Conservation (phyloP, 2,888 invertebrate species). For the Bibio marci region DNA sequence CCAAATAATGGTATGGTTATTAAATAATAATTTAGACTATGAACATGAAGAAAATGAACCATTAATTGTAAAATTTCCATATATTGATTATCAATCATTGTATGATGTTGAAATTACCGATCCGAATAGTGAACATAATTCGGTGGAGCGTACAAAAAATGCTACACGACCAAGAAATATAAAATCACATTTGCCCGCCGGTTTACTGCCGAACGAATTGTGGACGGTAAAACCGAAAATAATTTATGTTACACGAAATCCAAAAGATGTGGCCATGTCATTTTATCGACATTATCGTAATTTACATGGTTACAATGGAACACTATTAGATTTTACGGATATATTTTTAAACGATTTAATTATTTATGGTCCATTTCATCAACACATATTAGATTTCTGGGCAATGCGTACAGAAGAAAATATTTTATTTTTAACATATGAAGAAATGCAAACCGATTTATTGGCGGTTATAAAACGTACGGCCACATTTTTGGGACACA, state of each 20-base stretch:
- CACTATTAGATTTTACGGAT: not conserved
- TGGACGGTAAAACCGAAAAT: no score
- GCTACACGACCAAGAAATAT: not conserved
- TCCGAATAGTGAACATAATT: not conserved
- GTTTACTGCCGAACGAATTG: not conserved
- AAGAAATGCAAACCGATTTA: conserved; percentile 6
- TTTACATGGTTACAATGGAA: conserved; percentile 4
- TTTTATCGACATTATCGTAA: conserved; percentile 38
- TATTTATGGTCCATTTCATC: conserved; percentile 1
- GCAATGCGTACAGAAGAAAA: conserved; percentile 4
- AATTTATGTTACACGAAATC: conserved; percentile 16
- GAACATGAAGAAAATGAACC: conserved; percentile 4
- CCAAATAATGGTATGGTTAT: conserved; percentile 8
- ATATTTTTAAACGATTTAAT: conserved; percentile 4
- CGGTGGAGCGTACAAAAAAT: not conserved
- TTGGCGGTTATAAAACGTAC: not conserved
- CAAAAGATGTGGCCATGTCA: conserved; percentile 61
- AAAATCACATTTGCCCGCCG: conserved; percentile 3
- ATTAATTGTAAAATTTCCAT: not conserved
- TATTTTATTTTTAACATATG: conserved; percentile 4
- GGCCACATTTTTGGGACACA: conserved; percentile 4
- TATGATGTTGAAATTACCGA: no score
- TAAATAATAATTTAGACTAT: conserved; percentile 7
- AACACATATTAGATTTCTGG: conserved; percentile 4
- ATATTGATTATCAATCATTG: no score